phyloP scores from a whole-genome alignment of 2,888 invertebrate species.

The Leucophora obtusa region DNA sequence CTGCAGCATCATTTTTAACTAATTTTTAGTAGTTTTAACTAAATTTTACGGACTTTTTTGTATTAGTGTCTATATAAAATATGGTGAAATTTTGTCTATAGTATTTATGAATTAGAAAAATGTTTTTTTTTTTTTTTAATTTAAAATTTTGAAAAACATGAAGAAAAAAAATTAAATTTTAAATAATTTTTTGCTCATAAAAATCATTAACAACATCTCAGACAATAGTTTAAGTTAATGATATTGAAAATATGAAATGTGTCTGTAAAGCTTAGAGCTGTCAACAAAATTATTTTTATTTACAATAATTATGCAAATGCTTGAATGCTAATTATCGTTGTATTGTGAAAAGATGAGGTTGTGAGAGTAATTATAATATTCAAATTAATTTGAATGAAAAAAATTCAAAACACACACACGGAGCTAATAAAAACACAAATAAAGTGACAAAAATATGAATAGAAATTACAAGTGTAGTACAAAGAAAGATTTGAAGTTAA shows the following conservation, averaged over 20 bases:
- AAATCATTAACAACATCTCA: background rate
- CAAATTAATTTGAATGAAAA: background rate
- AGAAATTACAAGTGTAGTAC: constrained; percentile 1
- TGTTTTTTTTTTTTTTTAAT: background rate
- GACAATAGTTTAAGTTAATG: background rate
- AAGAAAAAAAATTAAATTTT: background rate
- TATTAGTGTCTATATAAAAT: too few species aligned
- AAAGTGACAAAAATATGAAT: background rate
- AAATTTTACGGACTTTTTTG: too few species aligned
- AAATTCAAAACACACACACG: background rate
- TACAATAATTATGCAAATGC: constrained; percentile 16
- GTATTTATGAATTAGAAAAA: too few species aligned
- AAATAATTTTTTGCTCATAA: background rate
- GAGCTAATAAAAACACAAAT: constrained; percentile 19
- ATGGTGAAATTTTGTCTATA: too few species aligned
- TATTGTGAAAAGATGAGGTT: background rate
- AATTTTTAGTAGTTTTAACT: too few species aligned
- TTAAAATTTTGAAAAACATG: background rate
- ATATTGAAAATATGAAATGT: constrained; percentile 6
- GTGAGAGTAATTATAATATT: background rate
- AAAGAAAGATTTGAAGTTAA: background rate
- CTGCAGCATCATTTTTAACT: too few species aligned
- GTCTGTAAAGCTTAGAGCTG: constrained; percentile 1
- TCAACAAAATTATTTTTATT: constrained; percentile 12
- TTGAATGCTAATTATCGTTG: background rate